phyloP scores from a whole-genome alignment of 2,113 vertebrate genomes.

The Acrocephalus kingi region DNA sequence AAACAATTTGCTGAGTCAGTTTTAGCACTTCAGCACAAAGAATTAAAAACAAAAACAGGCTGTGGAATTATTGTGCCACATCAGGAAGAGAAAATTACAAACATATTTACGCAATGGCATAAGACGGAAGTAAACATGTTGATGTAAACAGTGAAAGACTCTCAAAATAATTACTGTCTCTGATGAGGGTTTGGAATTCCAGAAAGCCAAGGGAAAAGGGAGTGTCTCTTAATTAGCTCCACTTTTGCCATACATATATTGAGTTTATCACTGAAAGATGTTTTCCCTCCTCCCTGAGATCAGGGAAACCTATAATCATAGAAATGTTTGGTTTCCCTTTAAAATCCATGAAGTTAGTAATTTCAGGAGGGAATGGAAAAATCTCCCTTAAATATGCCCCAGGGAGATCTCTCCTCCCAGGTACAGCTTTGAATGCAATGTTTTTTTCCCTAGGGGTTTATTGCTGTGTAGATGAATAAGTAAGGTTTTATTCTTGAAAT shows the following conservation, averaged over 20 bases:
- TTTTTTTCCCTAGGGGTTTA: neutral
- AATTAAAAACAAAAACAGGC: neutral
- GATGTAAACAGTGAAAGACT: slow-evolving; percentile 25
- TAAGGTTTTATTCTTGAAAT: neutral
- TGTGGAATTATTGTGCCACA: neutral
- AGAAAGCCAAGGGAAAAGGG: slow-evolving; percentile 6
- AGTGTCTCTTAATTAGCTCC: neutral
- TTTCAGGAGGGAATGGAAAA: neutral
- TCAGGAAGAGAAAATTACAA: neutral
- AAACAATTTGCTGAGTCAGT: neutral
- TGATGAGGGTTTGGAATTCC: slow-evolving; percentile 12
- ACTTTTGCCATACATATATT: neutral
- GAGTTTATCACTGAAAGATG: neutral
- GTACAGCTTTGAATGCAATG: neutral
- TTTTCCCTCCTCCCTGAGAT: neutral
- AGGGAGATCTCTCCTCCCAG: neutral
- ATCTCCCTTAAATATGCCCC: neutral
- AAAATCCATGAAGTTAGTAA: neutral
- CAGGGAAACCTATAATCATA: neutral
- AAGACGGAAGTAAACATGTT: slow-evolving; percentile 9
- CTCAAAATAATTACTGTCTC: slow-evolving; percentile 14
- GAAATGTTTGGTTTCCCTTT: neutral
- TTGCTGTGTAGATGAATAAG: neutral
- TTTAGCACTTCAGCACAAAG: neutral
- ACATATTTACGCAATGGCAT: neutral